Conservation (phyloP, 2,113 vertebrate species). For the Todiramphus saurophagus region DNA sequence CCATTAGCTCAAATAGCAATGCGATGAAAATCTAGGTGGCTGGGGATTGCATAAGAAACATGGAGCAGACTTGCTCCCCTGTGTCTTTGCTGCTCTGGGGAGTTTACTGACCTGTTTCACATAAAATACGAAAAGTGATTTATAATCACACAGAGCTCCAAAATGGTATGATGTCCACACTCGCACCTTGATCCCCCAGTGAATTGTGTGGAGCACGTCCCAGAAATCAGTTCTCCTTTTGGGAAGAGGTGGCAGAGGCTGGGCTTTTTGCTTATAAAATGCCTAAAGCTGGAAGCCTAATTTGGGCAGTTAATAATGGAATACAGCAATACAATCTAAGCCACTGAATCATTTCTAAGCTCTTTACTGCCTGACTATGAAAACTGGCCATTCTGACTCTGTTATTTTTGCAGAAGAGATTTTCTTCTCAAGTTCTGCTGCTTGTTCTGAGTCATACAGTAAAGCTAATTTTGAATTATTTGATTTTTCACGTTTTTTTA, state of each 20-base stretch:
- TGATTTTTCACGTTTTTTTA: neutral
- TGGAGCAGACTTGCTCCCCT: neutral
- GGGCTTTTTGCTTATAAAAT: neutral
- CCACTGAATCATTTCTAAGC: neutral
- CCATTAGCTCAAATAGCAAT: neutral
- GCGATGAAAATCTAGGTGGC: neutral
- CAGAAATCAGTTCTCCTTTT: neutral
- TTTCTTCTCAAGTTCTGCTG: neutral
- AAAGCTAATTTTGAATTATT: neutral
- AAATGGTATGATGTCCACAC: neutral
- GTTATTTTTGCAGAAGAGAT: neutral
- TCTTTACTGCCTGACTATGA: neutral
- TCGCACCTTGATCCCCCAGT: neutral
- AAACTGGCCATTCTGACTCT: neutral
- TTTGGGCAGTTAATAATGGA: neutral
- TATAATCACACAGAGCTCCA: neutral
- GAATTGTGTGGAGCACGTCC: neutral
- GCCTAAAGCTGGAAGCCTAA: neutral
- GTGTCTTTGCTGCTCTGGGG: neutral
- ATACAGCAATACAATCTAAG: neutral
- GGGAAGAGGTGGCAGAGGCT: neutral
- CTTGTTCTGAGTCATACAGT: neutral
- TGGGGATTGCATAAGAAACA: neutral
- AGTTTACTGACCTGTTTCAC: neutral
- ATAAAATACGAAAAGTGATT: rapidly evolving